Conservation (phyloP, 2,113 vertebrate genomes). For the Salvelinus fontinalis region DNA sequence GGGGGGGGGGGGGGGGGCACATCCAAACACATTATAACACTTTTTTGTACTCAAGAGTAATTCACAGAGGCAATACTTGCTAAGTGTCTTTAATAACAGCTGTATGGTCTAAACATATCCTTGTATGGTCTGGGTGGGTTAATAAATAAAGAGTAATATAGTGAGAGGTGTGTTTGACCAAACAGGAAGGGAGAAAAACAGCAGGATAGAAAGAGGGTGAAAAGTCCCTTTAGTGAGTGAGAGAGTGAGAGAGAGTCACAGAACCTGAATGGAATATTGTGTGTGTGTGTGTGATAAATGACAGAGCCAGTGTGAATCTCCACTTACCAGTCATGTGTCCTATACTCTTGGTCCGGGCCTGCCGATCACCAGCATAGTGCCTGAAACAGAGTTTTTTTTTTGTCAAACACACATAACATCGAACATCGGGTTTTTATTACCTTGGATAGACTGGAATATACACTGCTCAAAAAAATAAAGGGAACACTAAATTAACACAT, state of each 20-base stretch:
- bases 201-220: no score
- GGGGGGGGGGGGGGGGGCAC: background rate
- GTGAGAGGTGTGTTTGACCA: constrained; percentile 15
- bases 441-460: background rate
- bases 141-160: no score
- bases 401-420: background rate
- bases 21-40: background rate
- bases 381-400: constrained; percentile 53
- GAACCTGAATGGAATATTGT: background rate
- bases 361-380: constrained; percentile 52
- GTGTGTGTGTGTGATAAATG: background rate
- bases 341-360: constrained; percentile 47
- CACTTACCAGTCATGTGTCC: constrained; percentile 61
- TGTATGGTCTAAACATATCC: background rate
- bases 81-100: background rate
- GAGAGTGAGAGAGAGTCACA: background rate
- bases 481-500: no score
- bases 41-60: constrained; percentile 2
- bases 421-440: background rate
- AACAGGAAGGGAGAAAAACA: background rate
- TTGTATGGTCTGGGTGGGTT: background rate
- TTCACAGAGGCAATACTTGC: background rate
- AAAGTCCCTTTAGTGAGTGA: background rate
- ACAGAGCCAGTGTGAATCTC: background rate
- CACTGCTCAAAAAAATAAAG: no score